Evolutionary conservation across 2,113 vertebrate genomes (phyloP).

Genomic region (Poeciliopsis turrubarensis): DNA sequence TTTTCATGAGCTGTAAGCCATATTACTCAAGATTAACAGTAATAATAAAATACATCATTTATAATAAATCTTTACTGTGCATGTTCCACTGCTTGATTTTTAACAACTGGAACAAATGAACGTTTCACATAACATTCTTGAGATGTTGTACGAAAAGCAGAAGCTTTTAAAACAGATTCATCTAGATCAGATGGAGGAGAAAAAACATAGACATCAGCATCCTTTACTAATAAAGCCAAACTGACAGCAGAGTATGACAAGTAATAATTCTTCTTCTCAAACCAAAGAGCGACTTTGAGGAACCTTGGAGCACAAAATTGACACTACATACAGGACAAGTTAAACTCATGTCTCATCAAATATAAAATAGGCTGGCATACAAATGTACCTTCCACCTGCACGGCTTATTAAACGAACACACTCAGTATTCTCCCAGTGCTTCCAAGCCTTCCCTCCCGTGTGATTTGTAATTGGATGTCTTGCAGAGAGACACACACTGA

Average conservation of each 20-base stretch:
- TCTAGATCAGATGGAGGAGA: background rate
- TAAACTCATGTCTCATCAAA: conserved; percentile 60
- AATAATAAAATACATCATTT: background rate
- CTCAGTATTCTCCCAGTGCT: conserved; percentile 28
- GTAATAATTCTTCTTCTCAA: conserved; percentile 29
- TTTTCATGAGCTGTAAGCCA: background rate
- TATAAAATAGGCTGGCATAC: conserved; percentile 38
- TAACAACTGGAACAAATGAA: background rate
- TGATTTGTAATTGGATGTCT: conserved; percentile 30
- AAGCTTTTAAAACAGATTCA: background rate
- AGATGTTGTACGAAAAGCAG: background rate
- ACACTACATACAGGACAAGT: conserved; percentile 51
- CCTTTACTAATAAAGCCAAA: conserved; percentile 33
- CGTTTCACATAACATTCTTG: background rate
- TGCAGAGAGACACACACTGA: conserved; percentile 22
- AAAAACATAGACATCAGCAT: conserved; percentile 3
- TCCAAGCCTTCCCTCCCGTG: conserved; percentile 8
- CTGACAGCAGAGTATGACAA: conserved; percentile 26
- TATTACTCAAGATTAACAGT: background rate
- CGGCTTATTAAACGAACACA: conserved; percentile 39
- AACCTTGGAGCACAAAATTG: conserved; percentile 49
- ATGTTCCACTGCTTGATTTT: background rate
- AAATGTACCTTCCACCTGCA: conserved; percentile 36
- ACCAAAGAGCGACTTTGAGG: conserved; percentile 19
- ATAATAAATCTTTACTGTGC: background rate